Evolutionary conservation across 2,113 vertebrate species (phyloP).

Genomic region (Rhabdornis inornatus): DNA sequence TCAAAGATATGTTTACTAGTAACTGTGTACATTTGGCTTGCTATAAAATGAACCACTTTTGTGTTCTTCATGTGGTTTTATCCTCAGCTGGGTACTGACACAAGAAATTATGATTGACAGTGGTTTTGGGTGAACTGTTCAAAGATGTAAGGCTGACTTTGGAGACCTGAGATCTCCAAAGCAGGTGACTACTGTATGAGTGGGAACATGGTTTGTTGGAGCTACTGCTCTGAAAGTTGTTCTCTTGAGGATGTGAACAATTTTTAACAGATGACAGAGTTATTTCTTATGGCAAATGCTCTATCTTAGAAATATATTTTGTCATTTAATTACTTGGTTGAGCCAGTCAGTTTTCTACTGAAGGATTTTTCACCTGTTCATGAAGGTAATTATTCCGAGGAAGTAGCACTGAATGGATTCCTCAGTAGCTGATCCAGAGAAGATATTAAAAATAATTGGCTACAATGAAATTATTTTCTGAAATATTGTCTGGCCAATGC

Average conservation of each 20-base stretch:
- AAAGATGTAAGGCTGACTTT: not conserved
- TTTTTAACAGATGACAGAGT: not conserved
- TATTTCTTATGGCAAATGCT: not conserved
- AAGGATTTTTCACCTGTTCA: not conserved
- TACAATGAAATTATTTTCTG: not conserved
- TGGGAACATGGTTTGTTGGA: not conserved
- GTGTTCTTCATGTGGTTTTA: not conserved
- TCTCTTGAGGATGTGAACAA: not conserved
- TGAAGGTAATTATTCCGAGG: not conserved
- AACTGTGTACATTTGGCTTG: not conserved
- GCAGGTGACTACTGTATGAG: not conserved
- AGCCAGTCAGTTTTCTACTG: not conserved
- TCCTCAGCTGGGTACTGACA: not conserved
- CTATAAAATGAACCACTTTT: not conserved
- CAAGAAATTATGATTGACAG: not conserved
- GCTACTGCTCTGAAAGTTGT: not conserved
- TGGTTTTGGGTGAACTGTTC: not conserved
- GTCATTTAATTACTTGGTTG: not conserved
- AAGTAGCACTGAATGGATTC: not conserved
- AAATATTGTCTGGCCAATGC: not conserved
- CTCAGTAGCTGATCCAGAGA: not conserved
- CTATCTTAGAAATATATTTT: not conserved
- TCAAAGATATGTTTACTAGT: not conserved
- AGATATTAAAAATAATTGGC: not conserved
- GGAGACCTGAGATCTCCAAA: not conserved